phyloP scores from a whole-genome alignment of 30 jellyfish, hydroid and myxozoan species.

The Chrysaora quinquecirrha region DNA sequence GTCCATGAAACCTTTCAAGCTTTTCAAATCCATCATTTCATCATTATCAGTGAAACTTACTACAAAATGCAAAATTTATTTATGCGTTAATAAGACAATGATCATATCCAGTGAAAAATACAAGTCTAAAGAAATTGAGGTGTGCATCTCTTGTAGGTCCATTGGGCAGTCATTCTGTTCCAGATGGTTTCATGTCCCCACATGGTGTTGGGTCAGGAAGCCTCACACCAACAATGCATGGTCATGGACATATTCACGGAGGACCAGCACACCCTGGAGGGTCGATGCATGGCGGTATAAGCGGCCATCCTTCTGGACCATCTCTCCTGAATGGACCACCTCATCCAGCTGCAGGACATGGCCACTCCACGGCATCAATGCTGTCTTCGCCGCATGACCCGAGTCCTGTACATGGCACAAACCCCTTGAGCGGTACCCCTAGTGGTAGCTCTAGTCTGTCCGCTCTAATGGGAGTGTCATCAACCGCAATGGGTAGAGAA shows the following conservation, averaged over 20 bases:
- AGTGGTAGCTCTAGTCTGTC: background rate
- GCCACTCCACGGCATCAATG: background rate
- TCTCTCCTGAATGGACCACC: background rate
- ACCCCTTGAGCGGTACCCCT: background rate
- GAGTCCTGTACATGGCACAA: background rate
- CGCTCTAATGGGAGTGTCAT: no score
- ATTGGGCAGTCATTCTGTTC: background rate
- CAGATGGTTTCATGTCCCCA: slow-evolving; percentile 11
- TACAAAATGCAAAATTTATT: no score
- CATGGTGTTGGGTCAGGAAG: background rate
- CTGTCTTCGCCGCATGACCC: background rate
- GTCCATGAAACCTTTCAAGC: no score
- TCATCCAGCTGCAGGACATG: background rate
- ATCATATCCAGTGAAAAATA: no score
- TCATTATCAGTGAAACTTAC: no score
- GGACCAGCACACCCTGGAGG: background rate
- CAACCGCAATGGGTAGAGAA: slow-evolving; percentile 37
- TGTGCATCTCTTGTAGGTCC: background rate
- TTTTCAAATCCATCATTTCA: no score
- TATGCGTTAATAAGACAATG: no score
- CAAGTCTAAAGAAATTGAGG: no score
- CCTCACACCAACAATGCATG: background rate
- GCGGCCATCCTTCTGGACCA: background rate
- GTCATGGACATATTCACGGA: slow-evolving; percentile 5
- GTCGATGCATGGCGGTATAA: background rate